Conservation (phyloP, 2,888 invertebrate genomes). For the Resseliella maxima region DNA sequence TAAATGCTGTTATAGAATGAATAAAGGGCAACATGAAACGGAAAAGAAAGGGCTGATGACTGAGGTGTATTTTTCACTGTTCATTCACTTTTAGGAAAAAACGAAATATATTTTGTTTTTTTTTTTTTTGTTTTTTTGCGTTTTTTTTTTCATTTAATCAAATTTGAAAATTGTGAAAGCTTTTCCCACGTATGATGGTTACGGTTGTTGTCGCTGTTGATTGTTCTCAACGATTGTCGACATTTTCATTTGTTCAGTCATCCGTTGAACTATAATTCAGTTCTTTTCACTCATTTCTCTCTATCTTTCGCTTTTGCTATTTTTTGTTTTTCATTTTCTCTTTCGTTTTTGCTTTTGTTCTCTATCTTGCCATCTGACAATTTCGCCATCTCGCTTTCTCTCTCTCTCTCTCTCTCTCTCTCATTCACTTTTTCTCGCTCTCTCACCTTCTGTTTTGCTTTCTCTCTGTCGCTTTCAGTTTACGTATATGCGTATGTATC, state of each 20-base stretch:
- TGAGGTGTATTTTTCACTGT: conserved; percentile 5
- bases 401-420: too few species aligned
- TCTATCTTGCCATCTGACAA: too few species aligned
- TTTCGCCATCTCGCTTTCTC: too few species aligned
- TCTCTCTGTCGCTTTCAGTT: too few species aligned
- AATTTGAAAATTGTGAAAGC: conserved; percentile 9
- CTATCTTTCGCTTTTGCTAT: too few species aligned
- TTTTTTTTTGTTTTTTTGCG: too few species aligned
- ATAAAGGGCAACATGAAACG: background rate
- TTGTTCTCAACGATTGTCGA: conserved; percentile 5
- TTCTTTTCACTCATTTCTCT: too few species aligned
- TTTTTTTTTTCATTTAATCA: background rate
- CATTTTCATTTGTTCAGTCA: conserved; percentile 43
- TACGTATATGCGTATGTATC: background rate
- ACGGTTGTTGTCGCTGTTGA: conserved; percentile 2
- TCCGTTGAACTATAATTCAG: background rate
- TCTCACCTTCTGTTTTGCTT: too few species aligned
- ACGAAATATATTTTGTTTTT: too few species aligned
- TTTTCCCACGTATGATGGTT: background rate
- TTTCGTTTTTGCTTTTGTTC: too few species aligned
- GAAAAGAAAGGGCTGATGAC: background rate
- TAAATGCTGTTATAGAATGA: background rate
- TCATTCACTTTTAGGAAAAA: background rate
- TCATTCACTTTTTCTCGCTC: too few species aligned
- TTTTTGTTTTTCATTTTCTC: too few species aligned